phyloP scores from a whole-genome alignment of 2,888 invertebrate genomes.

The Teinopalpus imperialis region DNA sequence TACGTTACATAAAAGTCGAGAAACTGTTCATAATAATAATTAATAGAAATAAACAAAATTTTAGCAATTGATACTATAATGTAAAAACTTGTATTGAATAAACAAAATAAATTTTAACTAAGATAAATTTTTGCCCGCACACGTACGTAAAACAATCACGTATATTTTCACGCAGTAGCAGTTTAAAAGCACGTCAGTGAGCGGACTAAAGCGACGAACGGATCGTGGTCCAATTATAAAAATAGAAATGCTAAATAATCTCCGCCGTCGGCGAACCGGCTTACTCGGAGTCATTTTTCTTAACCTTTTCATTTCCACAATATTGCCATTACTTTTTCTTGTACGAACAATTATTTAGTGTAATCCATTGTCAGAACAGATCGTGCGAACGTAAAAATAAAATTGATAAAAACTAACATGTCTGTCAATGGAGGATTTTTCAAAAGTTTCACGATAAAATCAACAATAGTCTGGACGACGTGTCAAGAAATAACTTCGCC shows the following conservation, averaged over 20 bases:
- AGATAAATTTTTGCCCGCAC: too few species aligned
- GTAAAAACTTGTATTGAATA: too few species aligned
- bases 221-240: slow-evolving; percentile 63
- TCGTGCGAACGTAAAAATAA: neutral
- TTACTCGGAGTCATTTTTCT: slow-evolving; percentile 43
- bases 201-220: slow-evolving; percentile 57
- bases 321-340: slow-evolving; percentile 16
- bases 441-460: slow-evolving; percentile 84
- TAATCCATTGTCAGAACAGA: slow-evolving; percentile 6
- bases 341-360: slow-evolving; percentile 1
- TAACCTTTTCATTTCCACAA: slow-evolving; percentile 45
- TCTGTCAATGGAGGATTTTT: slow-evolving; percentile 78
- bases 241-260: slow-evolving; percentile 61
- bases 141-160: neutral
- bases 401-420: slow-evolving; percentile 45
- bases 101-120: too few species aligned
- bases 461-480: slow-evolving; percentile 76
- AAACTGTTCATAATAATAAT: too few species aligned
- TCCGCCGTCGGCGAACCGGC: slow-evolving; percentile 48
- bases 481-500: slow-evolving; percentile 84
- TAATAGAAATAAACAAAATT: too few species aligned
- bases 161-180: slow-evolving; percentile 3
- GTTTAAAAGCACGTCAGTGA: slow-evolving; percentile 29
- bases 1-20: too few species aligned
- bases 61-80: too few species aligned